Evolutionary conservation across 2,797 vertebrate species (phyloP).

Genomic region (Sebastes itinus): DNA sequence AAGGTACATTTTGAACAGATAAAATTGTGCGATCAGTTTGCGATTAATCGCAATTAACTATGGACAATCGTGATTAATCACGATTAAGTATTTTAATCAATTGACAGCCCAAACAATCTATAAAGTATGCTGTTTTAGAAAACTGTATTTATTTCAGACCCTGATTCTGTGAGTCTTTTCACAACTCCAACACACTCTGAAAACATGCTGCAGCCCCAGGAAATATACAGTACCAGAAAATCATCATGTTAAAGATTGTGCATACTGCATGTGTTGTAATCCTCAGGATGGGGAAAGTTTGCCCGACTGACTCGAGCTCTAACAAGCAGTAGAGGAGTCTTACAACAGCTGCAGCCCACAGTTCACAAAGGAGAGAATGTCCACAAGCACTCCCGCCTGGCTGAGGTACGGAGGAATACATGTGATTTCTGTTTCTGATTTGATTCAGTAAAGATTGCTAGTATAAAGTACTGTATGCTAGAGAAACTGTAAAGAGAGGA

Average conservation of each 20-base stretch:
- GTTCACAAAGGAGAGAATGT: conserved; percentile 98
- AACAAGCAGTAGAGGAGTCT: conserved; percentile 95
- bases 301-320: conserved; percentile 96
- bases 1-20: too few relatives aligned
- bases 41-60: too few relatives aligned
- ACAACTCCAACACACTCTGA: neutral
- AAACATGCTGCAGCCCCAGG: neutral
- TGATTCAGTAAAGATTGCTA: neutral
- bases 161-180: neutral
- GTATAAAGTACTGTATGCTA: neutral
- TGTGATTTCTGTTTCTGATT: neutral
- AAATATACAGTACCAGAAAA: neutral
- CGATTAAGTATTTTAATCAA: too few relatives aligned
- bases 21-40: too few relatives aligned
- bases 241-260: neutral
- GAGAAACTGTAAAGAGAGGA: neutral
- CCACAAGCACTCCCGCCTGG: conserved; percentile 96
- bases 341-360: conserved; percentile 96
- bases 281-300: conserved; percentile 97
- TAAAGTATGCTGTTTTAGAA: neutral
- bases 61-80: too few relatives aligned
- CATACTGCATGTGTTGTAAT: conserved; percentile 15
- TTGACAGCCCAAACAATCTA: neutral
- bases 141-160: neutral
- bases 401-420: conserved; percentile 86